These are phyloP conservation scores for Sinelater perroti DNA, from an alignment of 2,888 invertebrate genomes.

Conservation along the genomic window DNA sequence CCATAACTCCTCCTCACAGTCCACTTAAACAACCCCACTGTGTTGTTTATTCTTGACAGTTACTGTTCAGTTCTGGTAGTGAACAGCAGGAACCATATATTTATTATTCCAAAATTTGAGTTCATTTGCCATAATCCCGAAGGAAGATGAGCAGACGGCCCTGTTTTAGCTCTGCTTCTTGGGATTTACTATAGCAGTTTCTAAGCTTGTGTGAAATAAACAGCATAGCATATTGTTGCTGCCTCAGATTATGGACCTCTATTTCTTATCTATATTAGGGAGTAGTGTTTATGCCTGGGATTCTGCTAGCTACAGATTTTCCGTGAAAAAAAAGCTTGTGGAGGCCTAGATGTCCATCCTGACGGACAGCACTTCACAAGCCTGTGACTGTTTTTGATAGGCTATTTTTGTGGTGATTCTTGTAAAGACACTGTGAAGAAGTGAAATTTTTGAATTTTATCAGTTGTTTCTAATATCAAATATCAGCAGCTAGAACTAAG, in stretches of 20 bases:
- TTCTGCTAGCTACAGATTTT: constrained; percentile 61
- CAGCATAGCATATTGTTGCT: constrained; percentile 90
- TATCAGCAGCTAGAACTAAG: constrained; percentile 88
- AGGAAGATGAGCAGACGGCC: constrained; percentile 92
- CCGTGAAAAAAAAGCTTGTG: constrained; percentile 66
- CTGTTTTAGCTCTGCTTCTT: constrained; percentile 95
- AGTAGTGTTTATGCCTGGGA: constrained; percentile 55
- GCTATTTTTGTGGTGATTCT: constrained; percentile 95
- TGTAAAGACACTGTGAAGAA: constrained; percentile 94
- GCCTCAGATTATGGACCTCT: constrained; percentile 88
- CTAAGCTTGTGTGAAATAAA: constrained; percentile 84
- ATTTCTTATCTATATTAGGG: constrained; percentile 81
- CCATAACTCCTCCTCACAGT: constrained; percentile 91
- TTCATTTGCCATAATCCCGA: constrained; percentile 86
- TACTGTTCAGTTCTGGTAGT: constrained; percentile 93
- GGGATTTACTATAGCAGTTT: constrained; percentile 89
- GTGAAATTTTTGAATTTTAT: constrained; percentile 97
- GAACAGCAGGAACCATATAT: constrained; percentile 96
- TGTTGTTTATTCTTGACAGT: constrained; percentile 94
- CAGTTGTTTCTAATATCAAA: constrained; percentile 94
- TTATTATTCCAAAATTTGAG: constrained; percentile 92
- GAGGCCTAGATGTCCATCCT: constrained; percentile 88
- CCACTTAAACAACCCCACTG: constrained; percentile 97
- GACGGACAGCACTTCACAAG: constrained; percentile 92
- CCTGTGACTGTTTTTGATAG: constrained; percentile 90